Conservation (phyloP, 2,797 vertebrate species). For the Sebastes ruberrimus region DNA sequence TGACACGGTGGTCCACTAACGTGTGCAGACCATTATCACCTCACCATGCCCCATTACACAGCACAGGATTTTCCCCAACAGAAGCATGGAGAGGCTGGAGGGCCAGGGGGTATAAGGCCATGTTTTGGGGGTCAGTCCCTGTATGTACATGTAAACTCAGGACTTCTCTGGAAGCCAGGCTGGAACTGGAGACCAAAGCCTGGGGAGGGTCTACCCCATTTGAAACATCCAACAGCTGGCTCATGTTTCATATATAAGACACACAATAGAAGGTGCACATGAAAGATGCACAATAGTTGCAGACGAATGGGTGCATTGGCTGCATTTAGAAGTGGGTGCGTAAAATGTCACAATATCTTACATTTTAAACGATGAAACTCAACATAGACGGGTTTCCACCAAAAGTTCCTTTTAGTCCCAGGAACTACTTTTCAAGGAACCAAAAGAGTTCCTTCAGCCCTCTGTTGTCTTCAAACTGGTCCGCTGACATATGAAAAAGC, state of each 20-base stretch:
- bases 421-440: too few relatives aligned
- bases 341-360: neutral
- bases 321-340: neutral
- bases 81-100: neutral
- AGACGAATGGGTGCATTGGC: neutral
- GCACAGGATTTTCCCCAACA: neutral
- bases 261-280: neutral
- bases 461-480: too few relatives aligned
- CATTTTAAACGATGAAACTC: neutral
- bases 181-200: neutral
- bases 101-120: neutral
- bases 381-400: neutral
- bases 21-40: slow-evolving; percentile 53
- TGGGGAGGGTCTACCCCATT: neutral
- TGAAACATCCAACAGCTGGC: slow-evolving; percentile 32
- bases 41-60: slow-evolving; percentile 40
- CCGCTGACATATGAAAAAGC: too few relatives aligned
- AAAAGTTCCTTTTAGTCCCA: too few relatives aligned
- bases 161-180: neutral
- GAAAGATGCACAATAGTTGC: neutral
- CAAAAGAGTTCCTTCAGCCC: too few relatives aligned
- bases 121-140: slow-evolving; percentile 1
- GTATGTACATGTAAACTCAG: neutral
- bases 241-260: slow-evolving; percentile 6
- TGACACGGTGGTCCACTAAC: slow-evolving; percentile 41